phyloP scores from a whole-genome alignment of 2,113 vertebrate species.

The Mionectes macconnelli region DNA sequence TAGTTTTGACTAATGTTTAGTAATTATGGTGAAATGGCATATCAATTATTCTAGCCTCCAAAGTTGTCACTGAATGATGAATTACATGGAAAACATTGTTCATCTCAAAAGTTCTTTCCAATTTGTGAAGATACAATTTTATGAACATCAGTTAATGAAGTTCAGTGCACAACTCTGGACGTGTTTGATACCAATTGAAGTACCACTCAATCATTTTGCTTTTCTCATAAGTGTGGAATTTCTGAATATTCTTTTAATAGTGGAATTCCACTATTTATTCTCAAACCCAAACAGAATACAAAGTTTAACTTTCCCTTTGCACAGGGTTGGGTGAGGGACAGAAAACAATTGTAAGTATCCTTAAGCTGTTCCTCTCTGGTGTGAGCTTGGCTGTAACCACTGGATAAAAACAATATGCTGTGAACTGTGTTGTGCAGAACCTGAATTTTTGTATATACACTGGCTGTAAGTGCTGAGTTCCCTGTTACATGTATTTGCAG shows the following conservation, averaged over 20 bases:
- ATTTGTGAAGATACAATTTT: not conserved
- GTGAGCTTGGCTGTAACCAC: not conserved
- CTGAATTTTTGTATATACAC: not conserved
- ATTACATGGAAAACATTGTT: not conserved
- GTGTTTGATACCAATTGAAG: not conserved
- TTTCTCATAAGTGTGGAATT: not conserved
- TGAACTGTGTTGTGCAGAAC: not conserved
- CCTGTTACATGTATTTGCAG: not conserved
- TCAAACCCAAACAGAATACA: not conserved
- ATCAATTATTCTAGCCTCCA: conserved; percentile 1
- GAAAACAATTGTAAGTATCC: not conserved
- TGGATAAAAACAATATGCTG: not conserved
- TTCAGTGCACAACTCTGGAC: not conserved
- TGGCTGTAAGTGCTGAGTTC: not conserved
- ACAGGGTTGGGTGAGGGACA: not conserved
- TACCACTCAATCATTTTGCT: not conserved
- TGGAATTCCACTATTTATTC: not conserved
- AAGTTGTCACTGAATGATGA: not conserved
- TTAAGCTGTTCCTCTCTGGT: not conserved
- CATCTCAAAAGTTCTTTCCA: not conserved
- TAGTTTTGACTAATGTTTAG: not conserved
- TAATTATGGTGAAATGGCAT: not conserved
- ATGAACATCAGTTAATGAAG: not conserved
- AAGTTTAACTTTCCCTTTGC: not conserved
- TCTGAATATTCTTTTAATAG: not conserved